Conservation (phyloP, 2,113 vertebrate species). For the Riparia riparia region DNA sequence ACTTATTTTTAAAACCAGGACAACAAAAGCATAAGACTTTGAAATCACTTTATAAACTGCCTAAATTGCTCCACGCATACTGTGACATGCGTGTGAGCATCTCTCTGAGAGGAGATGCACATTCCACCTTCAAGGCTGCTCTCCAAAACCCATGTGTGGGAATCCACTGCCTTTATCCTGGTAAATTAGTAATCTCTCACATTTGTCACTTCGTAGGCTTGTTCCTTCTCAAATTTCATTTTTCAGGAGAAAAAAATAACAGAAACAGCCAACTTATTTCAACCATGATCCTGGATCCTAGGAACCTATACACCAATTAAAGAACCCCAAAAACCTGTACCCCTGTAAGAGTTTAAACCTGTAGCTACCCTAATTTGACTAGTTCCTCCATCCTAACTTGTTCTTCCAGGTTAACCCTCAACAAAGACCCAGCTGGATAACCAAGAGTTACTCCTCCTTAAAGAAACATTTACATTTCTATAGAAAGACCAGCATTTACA, state of each 20-base stretch:
- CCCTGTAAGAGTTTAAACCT: not conserved
- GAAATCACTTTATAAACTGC: not conserved
- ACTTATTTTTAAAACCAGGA: conserved; percentile 20
- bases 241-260: not conserved
- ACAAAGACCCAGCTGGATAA: not conserved
- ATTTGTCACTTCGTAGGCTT: not conserved
- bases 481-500: not conserved
- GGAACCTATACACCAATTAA: not conserved
- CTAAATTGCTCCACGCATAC: fast-evolving
- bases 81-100: not conserved
- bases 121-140: not conserved
- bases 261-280: not conserved
- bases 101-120: not conserved
- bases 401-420: not conserved
- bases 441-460: conserved; percentile 9
- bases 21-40: not conserved
- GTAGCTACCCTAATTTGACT: not conserved
- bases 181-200: not conserved
- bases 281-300: not conserved
- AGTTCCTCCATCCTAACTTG: conserved; percentile 24
- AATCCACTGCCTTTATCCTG: not conserved
- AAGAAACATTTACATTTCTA: conserved; percentile 28
- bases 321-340: not conserved
- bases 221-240: not conserved
- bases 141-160: not conserved